Percentiles rank a stretch among this genome's conserved stretches.
Evolutionary conservation across 2,888 invertebrate genomes (phyloP).

Genomic region (Rhingia rostrata): DNA sequence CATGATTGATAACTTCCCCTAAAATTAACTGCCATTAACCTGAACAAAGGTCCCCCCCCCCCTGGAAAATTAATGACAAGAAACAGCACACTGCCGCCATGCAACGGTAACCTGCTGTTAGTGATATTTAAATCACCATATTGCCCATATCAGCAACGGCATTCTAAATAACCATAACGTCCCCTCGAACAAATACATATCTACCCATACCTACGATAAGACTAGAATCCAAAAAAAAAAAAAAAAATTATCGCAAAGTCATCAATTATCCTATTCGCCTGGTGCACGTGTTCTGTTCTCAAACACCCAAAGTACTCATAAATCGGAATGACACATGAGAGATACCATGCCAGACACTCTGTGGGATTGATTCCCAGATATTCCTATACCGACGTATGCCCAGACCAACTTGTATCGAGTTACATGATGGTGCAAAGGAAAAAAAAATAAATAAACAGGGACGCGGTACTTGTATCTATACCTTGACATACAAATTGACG

Average conservation of each 20-base stretch:
- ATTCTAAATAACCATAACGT: neutral
- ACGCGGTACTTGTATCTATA: neutral
- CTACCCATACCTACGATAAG: neutral
- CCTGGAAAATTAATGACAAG: too few species aligned
- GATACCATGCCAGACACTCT: conserved; percentile 45
- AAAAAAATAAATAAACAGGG: conserved; percentile 11
- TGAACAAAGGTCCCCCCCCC: too few species aligned
- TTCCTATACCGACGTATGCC: neutral
- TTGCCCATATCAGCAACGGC: conserved; percentile 28
- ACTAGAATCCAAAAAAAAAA: conserved; percentile 12
- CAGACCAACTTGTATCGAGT: conserved; percentile 22
- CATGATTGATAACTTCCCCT: too few species aligned
- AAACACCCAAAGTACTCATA: conserved; percentile 62
- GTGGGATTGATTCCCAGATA: conserved; percentile 54
- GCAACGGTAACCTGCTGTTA: neutral
- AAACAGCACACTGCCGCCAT: neutral
- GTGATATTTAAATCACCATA: conserved; percentile 8
- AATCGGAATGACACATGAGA: conserved; percentile 53
- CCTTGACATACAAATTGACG: too few species aligned
- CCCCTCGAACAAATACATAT: neutral
- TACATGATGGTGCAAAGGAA: neutral
- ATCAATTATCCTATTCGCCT: conserved; percentile 46
- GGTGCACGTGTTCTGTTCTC: conserved; percentile 54
- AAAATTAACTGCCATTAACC: too few species aligned
- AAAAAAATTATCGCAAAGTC: conserved; percentile 50